Base-by-base conservation (phyloP, 2,113 vertebrate species). In the Pitta sordida region DNA sequence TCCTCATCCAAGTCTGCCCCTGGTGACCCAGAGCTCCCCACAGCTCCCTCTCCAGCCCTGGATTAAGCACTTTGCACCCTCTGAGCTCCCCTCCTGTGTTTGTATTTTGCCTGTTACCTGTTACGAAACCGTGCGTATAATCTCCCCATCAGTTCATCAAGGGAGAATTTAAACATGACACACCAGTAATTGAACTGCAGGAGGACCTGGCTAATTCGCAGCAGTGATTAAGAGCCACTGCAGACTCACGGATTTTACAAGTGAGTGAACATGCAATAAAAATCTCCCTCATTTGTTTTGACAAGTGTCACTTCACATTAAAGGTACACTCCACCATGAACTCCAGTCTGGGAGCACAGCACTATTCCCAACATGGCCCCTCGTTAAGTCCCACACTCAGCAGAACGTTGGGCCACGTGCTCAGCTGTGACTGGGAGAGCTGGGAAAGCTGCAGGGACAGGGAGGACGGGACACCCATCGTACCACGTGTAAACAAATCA, bases 121-220 rank as follows among this genome's bases (percentile, higher is more conserved):
- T 41, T 43, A 88, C 10, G 52, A 90, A 95, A 59, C 71, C 4
- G 55, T 4, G 60, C 83, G 4, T 26, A 22, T 68, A 65, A 86
- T 75, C 48, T 26, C 43, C 29, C 76, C 86, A 32, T 86, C 51
- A 74, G 76, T 70, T 96, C 91, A 91, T 93, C 94, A 82, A 48
- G 83, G 81, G 77, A 94, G 92, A 83, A 70, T 77, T 93, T 93
- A 86, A 94, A 96, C 94, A 88, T 80, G 93, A 95, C 93, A 86
- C 37, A 74, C 80, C n/a, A 69, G 92, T 95, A 95, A 96, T 95
- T 96, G 95, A 95, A 77, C 88, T 74, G 62, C 86, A 75, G 94
- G 64, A 94, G 92, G 91, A 88, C 73, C 96, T 86, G 92, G 92
- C 96, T 95, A 95, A 96, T 96, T 92, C 88, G 22, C 23, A 55